Evolutionary conservation across 1,140 invertebrate genomes (phyloP).

Genomic region (Ctenoplectra terminalis): DNA sequence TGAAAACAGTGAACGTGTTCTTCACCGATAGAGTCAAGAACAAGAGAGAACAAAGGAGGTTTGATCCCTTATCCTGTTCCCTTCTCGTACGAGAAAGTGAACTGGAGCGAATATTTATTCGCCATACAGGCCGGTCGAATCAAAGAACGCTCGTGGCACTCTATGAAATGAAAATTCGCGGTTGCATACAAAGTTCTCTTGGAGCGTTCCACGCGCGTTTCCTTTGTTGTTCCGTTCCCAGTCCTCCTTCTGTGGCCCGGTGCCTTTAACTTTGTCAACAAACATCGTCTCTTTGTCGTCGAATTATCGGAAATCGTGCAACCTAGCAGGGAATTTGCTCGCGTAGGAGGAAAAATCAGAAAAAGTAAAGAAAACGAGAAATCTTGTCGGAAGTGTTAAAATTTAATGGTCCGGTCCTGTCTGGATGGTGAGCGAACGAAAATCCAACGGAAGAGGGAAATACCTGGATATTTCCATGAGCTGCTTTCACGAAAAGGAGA

Average conservation of each 20-base stretch:
- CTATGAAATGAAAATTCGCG: constrained; percentile 24
- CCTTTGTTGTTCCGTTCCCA: neutral
- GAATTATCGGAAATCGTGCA: neutral
- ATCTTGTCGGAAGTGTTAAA: too few relatives aligned
- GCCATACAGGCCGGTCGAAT: neutral
- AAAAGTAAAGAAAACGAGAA: too few relatives aligned
- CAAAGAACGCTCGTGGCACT: neutral
- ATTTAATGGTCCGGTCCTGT: neutral
- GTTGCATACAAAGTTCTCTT: neutral
- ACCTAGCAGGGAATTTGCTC: neutral
- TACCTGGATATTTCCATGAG: neutral
- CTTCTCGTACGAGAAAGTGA: neutral
- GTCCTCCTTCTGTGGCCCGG: too few relatives aligned
- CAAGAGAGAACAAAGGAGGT: neutral
- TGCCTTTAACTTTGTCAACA: neutral
- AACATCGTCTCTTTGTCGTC: neutral
- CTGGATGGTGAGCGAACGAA: neutral
- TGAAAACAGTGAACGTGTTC: neutral
- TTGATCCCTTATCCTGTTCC: neutral
- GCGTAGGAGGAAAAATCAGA: too few relatives aligned
- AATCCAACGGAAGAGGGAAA: too few relatives aligned
- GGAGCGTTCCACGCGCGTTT: neutral
- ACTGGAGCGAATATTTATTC: constrained; percentile 19
- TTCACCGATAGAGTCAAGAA: neutral
- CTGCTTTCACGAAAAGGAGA: neutral